Evolutionary conservation across 2,797 vertebrate genomes (phyloP), one percentile per base, ranked within the genome.

Genomic region (Potorous gilbertii): DNA sequence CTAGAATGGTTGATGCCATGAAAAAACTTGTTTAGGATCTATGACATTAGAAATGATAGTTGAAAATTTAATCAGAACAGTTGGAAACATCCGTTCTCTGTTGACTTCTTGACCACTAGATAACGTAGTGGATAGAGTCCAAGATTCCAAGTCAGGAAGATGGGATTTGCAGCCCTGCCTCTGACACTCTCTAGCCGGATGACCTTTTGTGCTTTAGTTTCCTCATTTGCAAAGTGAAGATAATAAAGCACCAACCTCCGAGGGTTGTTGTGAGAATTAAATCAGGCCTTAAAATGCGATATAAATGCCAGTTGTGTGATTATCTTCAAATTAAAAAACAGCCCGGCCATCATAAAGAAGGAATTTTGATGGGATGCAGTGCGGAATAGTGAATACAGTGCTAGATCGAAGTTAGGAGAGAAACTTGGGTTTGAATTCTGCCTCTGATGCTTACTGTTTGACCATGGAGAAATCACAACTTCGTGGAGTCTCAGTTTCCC

Each of bases 51-150:
- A 93, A 40, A 93, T 92, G 93, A 81, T 74, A 89, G 89, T 95
- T 31, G 81, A 95, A 91, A 87, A 29, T 92, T 94, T 93, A 93
- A 95, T 92, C 55, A 57, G 4, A 92, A 94, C 95, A 54, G 55
- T 94, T 95, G 56, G 95, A 96, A 95, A 50, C 90, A 94, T 90
- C 31, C 95, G 16, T 4, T 93, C 57, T 92, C 96, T 95, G 95
- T 46, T 56, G 93, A 74, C 5, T 27, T 0, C 74, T 2, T 46
- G 66, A 21, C 40, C 74, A 81, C 18, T 46, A 74, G 66, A 16
- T 18, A 5, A 5, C n/a, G 21, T 74, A 74, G 34, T 74, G 8
- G n/a, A 46, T 24, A 81, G 18, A 81, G 40, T 8, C 9, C 18
- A 81, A 40, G n/a, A 46, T 21, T 81, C 10, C 6, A 81, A 81